phyloP scores from a whole-genome alignment of 1,140 invertebrate species.

The Lasaia peninsularis region DNA sequence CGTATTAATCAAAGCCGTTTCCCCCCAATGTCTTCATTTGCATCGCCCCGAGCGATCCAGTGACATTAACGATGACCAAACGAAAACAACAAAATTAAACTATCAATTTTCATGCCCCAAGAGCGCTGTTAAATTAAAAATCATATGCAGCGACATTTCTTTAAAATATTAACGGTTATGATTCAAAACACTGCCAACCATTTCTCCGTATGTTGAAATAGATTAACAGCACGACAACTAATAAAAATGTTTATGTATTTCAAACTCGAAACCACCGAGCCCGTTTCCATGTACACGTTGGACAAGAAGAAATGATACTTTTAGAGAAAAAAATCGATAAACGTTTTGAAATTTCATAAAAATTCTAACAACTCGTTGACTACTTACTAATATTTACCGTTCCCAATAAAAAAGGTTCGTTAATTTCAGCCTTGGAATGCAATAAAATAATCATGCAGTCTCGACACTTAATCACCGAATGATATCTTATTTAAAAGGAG shows the following conservation, averaged over 20 bases:
- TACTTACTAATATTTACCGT: neutral
- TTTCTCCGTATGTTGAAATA: conserved; percentile 4
- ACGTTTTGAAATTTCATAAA: neutral
- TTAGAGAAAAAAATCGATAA: neutral
- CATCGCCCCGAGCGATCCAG: conserved; percentile 53
- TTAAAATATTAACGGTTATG: conserved; percentile 42
- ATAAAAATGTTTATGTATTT: neutral
- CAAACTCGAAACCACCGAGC: neutral
- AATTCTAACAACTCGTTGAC: neutral
- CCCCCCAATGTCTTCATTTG: conserved; percentile 68
- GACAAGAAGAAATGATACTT: no score
- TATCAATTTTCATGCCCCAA: conserved; percentile 67
- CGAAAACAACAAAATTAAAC: conserved; percentile 69
- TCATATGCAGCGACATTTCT: conserved; percentile 46
- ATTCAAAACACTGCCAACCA: conserved; percentile 33
- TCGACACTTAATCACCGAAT: conserved; percentile 53
- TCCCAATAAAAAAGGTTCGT: neutral
- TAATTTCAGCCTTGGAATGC: conserved; percentile 43
- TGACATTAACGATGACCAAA: conserved; percentile 67
- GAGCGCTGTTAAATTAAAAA: conserved; percentile 52
- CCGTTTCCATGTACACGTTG: neutral
- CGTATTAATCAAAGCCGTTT: conserved; percentile 61
- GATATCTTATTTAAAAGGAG: conserved; percentile 69
- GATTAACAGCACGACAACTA: conserved; percentile 3
- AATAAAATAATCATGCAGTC: conserved; percentile 63